A percentile compares a stretch with the other conserved stretches of the same genome.
Evolutionary conservation across 2,113 vertebrate species (phyloP).

Genomic region (Aptenodytes patagonicus): DNA sequence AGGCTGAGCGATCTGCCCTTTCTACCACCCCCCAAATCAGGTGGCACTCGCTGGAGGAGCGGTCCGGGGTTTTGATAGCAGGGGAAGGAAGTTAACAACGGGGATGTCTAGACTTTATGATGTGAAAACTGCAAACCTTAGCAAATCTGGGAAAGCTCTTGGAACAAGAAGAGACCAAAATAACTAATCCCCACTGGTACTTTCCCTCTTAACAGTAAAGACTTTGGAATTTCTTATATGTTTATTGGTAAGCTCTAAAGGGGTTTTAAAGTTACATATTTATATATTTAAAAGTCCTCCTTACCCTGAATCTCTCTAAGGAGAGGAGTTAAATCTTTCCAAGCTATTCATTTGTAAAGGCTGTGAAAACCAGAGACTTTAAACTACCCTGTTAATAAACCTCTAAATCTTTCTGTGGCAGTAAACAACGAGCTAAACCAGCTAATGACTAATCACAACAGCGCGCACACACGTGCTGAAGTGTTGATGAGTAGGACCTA

Average conservation of each 20-base stretch:
- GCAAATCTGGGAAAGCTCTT: neutral
- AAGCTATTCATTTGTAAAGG: neutral
- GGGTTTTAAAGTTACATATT: neutral
- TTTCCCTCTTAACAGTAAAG: neutral
- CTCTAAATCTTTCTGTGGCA: neutral
- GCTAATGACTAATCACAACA: neutral
- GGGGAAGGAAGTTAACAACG: neutral
- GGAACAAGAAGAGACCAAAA: neutral
- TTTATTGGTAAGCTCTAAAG: neutral
- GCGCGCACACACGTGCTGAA: accelerated
- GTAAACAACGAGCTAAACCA: neutral
- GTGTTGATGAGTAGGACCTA: accelerated
- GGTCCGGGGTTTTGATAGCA: neutral
- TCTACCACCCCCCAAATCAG: accelerated
- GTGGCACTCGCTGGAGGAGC: neutral
- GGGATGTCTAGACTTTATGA: neutral
- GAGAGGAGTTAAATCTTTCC: neutral
- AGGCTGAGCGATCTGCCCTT: neutral
- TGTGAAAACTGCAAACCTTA: neutral
- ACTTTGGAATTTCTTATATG: neutral
- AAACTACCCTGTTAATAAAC: neutral
- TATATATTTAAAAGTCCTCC: neutral
- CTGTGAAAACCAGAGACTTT: neutral
- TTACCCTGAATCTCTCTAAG: neutral
- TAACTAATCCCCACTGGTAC: neutral